A percentile compares a stretch with the other conserved stretches of the same genome.
Conservation (phyloP, 2,888 invertebrate species). For the Rosalia funebris region DNA sequence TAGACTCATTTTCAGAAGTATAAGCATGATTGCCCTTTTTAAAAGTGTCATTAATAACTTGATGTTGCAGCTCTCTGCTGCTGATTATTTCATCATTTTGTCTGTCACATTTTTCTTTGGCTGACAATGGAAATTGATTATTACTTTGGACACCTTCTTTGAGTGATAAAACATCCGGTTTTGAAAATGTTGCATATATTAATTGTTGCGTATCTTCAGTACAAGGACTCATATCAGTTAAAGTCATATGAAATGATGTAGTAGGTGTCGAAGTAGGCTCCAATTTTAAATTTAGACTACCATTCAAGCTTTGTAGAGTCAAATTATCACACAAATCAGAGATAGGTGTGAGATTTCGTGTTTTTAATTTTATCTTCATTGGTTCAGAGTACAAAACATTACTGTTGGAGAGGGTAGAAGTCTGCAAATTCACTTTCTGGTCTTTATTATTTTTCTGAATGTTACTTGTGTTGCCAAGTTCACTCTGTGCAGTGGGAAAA, state of each 20-base stretch:
- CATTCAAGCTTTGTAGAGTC: constrained; percentile 5
- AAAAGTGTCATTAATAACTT: neutral
- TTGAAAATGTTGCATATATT: constrained; percentile 24
- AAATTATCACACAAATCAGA: constrained; percentile 7
- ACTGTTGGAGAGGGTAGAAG: neutral
- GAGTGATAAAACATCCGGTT: constrained; percentile 1
- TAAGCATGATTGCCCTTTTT: neutral
- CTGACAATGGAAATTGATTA: too few relatives aligned
- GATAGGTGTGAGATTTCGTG: neutral
- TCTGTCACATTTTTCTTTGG: neutral
- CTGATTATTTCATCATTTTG: neutral
- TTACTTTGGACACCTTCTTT: neutral
- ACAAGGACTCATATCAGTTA: constrained; percentile 29
- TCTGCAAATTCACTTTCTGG: constrained; percentile 2
- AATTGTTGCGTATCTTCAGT: constrained; percentile 34
- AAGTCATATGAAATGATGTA: constrained; percentile 29
- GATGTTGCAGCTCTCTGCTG: neutral
- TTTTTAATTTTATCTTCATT: constrained; percentile 12
- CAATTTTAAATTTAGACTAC: constrained; percentile 3
- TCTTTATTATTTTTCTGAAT: neutral
- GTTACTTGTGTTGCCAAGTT: neutral
- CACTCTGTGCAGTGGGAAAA: neutral
- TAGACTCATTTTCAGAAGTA: too few relatives aligned
- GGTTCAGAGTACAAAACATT: constrained; percentile 31
- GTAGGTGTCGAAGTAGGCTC: constrained; percentile 12